Base-by-base conservation (phyloP, 2,888 invertebrate genomes). In the Sminthurides aquaticus region DNA sequence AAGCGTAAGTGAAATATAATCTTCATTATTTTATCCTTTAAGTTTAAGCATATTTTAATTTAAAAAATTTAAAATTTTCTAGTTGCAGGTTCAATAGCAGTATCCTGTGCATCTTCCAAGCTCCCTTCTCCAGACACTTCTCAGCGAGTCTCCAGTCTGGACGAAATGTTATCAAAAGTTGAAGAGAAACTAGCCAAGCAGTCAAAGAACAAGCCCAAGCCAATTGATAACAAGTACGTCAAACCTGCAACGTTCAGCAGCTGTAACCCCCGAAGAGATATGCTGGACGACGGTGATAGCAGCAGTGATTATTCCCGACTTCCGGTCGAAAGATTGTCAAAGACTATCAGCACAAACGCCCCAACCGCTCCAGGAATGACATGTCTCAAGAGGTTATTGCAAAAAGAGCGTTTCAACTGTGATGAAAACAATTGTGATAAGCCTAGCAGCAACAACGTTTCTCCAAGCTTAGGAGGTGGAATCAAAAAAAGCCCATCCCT, bases 401-500 rank as follows among this genome's bases (percentile, higher is more conserved):
- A 57, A 25, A 26, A 28, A 11, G 57, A 57, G 57, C 26, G 57
- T 8, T 20, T 18, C 8, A 57, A 28, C 22, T 27, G n/a, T 15
- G 57, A 57, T 22, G 26, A n/a, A 2, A 5, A 15, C 11, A 20
- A 15, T 34, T 34, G 43, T 34, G 43, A 34, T 34, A 34, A 34
- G 15, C 5, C 8, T 34, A 34, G 26, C 57, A 22, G 24, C n/a
- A 66, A 27, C 15, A 58, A 60, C 22, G 55, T 54, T 8, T 54
- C 64, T 2, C 24, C 67, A 27, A 69, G 66, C 49, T 62, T 11
- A 11, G 8, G 11, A n/a, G 62, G 54, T 28, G 66, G 58, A 18
- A 54, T 74, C 1, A 74, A 72, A 62, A 74, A 74, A 67, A 70
- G 71, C 56, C 68, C 74, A n/a, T 72, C 72, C 11, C 68, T 70